These are phyloP conservation scores for Drosophila asahinai DNA, from an alignment of 1,140 invertebrate species.

Conservation along the genomic window DNA sequence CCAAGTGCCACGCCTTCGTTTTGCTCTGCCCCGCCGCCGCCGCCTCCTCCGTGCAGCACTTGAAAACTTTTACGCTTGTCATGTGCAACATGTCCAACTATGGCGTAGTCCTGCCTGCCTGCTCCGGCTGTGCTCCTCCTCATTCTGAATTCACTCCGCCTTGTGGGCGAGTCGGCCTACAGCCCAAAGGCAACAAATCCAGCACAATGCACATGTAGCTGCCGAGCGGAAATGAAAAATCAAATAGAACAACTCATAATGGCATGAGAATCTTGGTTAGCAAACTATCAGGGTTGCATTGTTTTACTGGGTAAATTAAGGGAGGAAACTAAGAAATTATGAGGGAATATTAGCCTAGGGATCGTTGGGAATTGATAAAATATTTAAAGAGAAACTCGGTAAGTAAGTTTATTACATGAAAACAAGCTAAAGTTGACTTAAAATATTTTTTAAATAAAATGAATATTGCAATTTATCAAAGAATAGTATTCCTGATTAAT, in stretches of 20 bases:
- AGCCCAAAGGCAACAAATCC: constrained; percentile 76
- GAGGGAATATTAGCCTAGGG: background rate
- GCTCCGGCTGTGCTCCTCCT: constrained; percentile 13
- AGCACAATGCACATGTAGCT: constrained; percentile 75
- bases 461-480: no score
- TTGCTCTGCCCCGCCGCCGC: background rate
- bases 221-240: constrained; percentile 75
- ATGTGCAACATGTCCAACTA: constrained; percentile 81
- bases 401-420: background rate
- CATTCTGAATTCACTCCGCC: constrained; percentile 9
- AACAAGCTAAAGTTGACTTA: background rate
- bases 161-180: constrained; percentile 37
- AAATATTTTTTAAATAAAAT: background rate
- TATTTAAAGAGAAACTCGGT: background rate
- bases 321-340: background rate
- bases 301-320: constrained; percentile 3
- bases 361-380: background rate
- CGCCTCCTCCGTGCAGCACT: constrained; percentile 48
- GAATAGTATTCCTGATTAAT: no score
- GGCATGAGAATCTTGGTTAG: constrained; percentile 35
- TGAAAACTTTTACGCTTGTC: constrained; percentile 77
- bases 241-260: constrained; percentile 80
- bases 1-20: constrained; percentile 40
- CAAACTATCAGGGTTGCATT: constrained; percentile 29
- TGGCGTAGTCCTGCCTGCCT: constrained; percentile 56